Percentiles rank a stretch among this genome's conserved stretches.
phyloP scores from a whole-genome alignment of 2,113 vertebrate genomes.

The Montifringilla adamsi region DNA sequence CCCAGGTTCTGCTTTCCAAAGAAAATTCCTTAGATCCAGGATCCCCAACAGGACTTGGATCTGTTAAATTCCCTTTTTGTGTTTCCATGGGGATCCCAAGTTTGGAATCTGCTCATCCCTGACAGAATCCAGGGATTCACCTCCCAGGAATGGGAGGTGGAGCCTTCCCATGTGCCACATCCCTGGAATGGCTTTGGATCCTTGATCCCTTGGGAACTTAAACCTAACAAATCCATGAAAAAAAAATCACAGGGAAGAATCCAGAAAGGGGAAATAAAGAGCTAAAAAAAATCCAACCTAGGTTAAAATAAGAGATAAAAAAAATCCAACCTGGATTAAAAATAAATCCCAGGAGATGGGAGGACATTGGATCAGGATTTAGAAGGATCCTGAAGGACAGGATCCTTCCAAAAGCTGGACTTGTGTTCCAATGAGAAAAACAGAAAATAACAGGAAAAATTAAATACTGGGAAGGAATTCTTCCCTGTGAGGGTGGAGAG shows the following conservation, averaged over 20 bases:
- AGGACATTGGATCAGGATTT: background rate
- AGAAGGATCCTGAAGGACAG: background rate
- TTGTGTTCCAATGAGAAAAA: background rate
- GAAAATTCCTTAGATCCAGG: background rate
- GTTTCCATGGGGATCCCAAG: rapidly evolving
- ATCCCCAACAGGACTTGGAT: rapidly evolving
- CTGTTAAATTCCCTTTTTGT: background rate
- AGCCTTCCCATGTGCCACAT: rapidly evolving
- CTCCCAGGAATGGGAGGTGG: background rate
- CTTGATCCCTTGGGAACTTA: background rate
- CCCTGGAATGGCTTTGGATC: background rate
- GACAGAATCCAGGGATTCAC: rapidly evolving
- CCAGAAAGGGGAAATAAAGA: background rate
- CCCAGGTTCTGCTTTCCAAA: background rate
- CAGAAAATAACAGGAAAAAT: background rate
- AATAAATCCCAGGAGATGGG: background rate
- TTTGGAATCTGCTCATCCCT: background rate
- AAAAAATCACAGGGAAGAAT: background rate
- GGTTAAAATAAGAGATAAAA: background rate
- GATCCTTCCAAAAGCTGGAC: background rate
- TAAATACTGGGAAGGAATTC: rapidly evolving
- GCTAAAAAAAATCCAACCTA: background rate
- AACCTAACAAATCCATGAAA: background rate
- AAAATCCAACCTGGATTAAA: background rate
- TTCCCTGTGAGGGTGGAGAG: background rate